Evolutionary conservation across 2,113 vertebrate species (phyloP).

Genomic region (Cichladusa arquata): DNA sequence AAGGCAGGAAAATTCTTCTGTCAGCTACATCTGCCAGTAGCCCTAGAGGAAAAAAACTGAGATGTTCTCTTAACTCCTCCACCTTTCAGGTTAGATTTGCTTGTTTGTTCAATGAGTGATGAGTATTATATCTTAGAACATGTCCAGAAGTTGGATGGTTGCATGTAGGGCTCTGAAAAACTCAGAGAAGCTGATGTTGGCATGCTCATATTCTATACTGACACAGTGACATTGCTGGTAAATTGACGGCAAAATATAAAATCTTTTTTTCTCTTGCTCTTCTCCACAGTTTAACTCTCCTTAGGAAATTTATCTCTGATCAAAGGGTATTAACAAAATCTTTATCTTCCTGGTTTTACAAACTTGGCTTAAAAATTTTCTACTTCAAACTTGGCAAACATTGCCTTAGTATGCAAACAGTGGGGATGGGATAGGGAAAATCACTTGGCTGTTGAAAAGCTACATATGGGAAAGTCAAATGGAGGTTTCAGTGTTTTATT

Average conservation of each 20-base stretch:
- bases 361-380: neutral
- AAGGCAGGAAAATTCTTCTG: neutral
- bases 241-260: neutral
- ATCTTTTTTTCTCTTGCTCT: neutral
- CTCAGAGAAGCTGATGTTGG: neutral
- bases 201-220: neutral
- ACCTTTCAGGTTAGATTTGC: neutral
- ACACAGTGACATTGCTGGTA: neutral
- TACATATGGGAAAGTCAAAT: conserved; percentile 54
- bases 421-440: neutral
- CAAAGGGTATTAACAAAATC: neutral
- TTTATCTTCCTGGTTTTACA: neutral
- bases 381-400: conserved; percentile 14
- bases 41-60: neutral
- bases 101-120: neutral
- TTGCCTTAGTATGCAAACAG: conserved; percentile 22
- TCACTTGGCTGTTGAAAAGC: conserved; percentile 46
- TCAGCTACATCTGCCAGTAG: neutral
- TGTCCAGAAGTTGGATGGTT: neutral
- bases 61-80: neutral
- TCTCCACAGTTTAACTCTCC: neutral
- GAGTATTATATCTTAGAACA: neutral
- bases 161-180: neutral
- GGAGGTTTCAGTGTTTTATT: conserved; percentile 39
- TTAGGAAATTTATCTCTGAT: neutral